Conservation (phyloP, 2,888 invertebrate genomes). For the Tridacna crocea region DNA sequence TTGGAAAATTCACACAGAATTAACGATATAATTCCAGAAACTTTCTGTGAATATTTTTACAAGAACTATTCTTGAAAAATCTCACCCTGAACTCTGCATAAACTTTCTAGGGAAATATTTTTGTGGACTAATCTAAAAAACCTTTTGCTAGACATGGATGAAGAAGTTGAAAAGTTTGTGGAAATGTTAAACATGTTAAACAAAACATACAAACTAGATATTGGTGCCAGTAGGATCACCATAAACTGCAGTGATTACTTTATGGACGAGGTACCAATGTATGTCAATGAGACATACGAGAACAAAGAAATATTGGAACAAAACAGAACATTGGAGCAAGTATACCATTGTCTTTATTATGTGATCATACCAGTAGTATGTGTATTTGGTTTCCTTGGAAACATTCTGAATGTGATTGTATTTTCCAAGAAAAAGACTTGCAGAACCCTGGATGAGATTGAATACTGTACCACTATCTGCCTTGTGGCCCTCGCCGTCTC, state of each 20-base stretch:
- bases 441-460: conserved; percentile 87
- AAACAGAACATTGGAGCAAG: conserved; percentile 11
- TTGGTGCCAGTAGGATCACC: neutral
- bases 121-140: neutral
- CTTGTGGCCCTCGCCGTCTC: conserved; percentile 90
- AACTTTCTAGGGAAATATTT: too few species aligned
- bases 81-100: too few species aligned
- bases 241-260: conserved; percentile 23
- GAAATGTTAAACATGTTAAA: conserved; percentile 16
- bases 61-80: too few species aligned
- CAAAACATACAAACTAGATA: conserved; percentile 10
- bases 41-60: too few species aligned
- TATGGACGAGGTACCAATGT: conserved; percentile 1
- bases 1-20: too few species aligned
- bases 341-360: conserved; percentile 49
- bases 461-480: conserved; percentile 92
- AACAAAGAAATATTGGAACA: conserved; percentile 17
- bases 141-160: neutral
- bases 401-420: conserved; percentile 91
- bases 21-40: too few species aligned
- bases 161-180: conserved; percentile 2
- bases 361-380: conserved; percentile 88
- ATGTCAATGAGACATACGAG: conserved; percentile 1
- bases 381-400: conserved; percentile 90
- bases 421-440: conserved; percentile 87